Evolutionary conservation across 2,888 invertebrate genomes (phyloP).

Genomic region (Limenitis arthemis): DNA sequence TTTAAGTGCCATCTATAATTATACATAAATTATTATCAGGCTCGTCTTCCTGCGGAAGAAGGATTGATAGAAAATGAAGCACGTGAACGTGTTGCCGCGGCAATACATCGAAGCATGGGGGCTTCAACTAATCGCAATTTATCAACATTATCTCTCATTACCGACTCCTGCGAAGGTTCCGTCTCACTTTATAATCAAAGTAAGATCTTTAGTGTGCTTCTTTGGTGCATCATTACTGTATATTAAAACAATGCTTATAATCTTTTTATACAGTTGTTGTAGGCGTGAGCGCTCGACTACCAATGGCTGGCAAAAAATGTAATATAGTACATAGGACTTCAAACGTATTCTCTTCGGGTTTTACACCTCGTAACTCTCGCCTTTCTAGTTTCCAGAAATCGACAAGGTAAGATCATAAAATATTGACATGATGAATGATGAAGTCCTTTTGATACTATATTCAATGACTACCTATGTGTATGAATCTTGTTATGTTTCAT

Average conservation of each 20-base stretch:
- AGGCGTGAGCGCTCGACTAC: constrained; percentile 10
- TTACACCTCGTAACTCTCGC: constrained; percentile 48
- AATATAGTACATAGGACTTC: constrained; percentile 42
- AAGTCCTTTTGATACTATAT: too few species aligned
- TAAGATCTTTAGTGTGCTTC: background rate
- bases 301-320: constrained; percentile 26
- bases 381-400: constrained; percentile 53
- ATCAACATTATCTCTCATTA: constrained; percentile 37
- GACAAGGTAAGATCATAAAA: constrained; percentile 35
- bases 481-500: too few species aligned
- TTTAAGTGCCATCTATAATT: too few species aligned
- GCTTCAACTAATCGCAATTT: constrained; percentile 38
- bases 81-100: constrained; percentile 46
- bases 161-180: constrained; percentile 29
- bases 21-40: constrained; percentile 3
- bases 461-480: too few species aligned
- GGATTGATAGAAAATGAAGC: constrained; percentile 42
- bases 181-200: background rate
- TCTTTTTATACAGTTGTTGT: constrained; percentile 13
- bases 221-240: background rate
- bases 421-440: too few species aligned
- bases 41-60: constrained; percentile 33
- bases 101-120: constrained; percentile 43
- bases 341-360: constrained; percentile 24
- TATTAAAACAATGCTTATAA: background rate